These are phyloP conservation scores for Hydrolagus colliei DNA, from an alignment of 2,797 vertebrate genomes.

Conservation along the genomic window DNA sequence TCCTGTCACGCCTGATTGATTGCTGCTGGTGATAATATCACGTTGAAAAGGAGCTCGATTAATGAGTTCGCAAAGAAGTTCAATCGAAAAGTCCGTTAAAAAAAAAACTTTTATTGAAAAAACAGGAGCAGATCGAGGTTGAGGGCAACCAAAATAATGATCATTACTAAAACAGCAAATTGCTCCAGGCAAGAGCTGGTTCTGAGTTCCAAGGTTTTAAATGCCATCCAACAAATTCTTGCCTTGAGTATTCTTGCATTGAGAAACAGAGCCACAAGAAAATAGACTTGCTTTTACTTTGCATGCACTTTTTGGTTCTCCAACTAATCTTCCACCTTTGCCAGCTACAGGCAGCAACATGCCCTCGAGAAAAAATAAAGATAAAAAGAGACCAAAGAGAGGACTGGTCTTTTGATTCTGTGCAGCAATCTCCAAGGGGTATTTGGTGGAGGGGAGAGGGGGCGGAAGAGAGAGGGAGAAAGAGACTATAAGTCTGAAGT, in stretches of 20 bases:
- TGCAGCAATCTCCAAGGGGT: background rate
- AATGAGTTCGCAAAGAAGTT: background rate
- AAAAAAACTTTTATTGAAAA: background rate
- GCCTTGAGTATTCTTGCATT: too few relatives aligned
- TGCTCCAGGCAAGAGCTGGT: background rate
- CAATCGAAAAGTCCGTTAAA: background rate
- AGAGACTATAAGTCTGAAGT: background rate
- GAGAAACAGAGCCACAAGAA: background rate
- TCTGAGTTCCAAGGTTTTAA: background rate
- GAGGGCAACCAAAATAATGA: background rate
- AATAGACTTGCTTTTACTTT: background rate
- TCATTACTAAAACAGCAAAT: background rate
- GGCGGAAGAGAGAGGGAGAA: background rate
- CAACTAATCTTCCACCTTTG: background rate
- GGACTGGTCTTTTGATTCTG: background rate
- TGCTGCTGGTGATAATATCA: background rate
- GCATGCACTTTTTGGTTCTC: background rate
- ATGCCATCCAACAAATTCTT: background rate
- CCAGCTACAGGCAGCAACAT: too few relatives aligned
- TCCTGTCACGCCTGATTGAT: constrained; percentile 19
- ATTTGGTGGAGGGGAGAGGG: background rate
- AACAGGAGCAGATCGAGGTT: background rate
- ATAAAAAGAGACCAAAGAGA: background rate
- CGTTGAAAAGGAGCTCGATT: background rate
- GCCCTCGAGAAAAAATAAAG: background rate